Base-by-base conservation (phyloP, 2,888 invertebrate genomes). In the Eupithecia centaureata region DNA sequence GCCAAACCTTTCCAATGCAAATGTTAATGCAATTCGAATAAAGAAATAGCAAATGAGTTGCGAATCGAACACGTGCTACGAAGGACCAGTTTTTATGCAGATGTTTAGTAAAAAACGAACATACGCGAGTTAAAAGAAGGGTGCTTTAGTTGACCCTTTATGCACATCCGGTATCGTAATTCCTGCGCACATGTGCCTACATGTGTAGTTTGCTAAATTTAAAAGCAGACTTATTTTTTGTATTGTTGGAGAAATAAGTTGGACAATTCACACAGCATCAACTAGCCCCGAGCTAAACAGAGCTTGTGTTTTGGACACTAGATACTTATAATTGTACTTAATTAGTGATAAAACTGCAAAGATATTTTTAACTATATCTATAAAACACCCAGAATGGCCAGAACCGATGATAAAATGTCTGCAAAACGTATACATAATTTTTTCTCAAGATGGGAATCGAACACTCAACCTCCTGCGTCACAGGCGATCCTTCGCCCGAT, bases 31-130 rank as follows among this genome's bases (percentile, higher is more conserved):
- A 64, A 28, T 35, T 38, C 58, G 47, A 42, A 62, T 61, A 52
- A 68, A 63, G 33, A 61, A 58, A 61, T 54, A 30, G 54, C 61
- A 62, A 63, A 60, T 56, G 33, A 52, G 62, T 65, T 64, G 61
- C 47, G 54, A 60, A 67, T 57, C 38, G 25, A 30, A 63, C 62
- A 63, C 62, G 54, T 65, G 68, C 47, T 30, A 13, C 15, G 18
- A 32, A 57, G 57, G 32, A 57, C 47, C 22, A 57, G 58, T 58
- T 58, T 66, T 66, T 66, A 58, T 66, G 56, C 58, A 32, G 47
- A 47, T 30, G 52, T 52, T 59, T 25, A 7, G 57, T 56, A 15
- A 42, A 33, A 58, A 64, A 58, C 13, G 18, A n/a, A 12, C 28
- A 8, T 56, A 28, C 18, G 22, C 22, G 22, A 32, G 18, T 18